Evolutionary conservation across 2,888 invertebrate genomes (phyloP).

Genomic region (Zootermopsis nevadensis): DNA sequence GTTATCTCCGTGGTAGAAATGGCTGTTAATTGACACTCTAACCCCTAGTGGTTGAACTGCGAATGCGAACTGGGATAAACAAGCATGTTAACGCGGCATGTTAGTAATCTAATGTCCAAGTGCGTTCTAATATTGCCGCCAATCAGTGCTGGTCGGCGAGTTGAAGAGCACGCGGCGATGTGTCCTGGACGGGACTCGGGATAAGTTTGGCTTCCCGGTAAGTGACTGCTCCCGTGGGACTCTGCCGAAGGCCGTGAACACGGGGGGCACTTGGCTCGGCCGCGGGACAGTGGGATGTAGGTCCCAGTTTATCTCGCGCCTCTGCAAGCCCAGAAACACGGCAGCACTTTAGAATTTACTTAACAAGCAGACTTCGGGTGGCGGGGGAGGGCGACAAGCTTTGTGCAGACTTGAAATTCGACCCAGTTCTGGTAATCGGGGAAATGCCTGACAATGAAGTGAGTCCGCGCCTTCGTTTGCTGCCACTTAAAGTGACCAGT

Average conservation of each 20-base stretch:
- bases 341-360: neutral
- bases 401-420: no score
- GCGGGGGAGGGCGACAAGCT: no score
- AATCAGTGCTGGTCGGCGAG: slow-evolving; percentile 63
- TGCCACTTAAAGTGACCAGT: no score
- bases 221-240: slow-evolving; percentile 58
- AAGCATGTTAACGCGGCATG: no score
- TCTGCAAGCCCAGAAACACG: slow-evolving; percentile 69
- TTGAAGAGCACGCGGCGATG: slow-evolving; percentile 69
- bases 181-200: slow-evolving; percentile 67
- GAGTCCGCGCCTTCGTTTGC: no score
- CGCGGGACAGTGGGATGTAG: slow-evolving; percentile 89
- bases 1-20: no score
- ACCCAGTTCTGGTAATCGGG: no score
- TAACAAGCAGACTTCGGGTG: no score
- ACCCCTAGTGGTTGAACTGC: no score
- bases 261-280: slow-evolving; percentile 85
- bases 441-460: no score
- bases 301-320: slow-evolving; percentile 85
- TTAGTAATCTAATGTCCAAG: neutral
- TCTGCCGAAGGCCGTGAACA: slow-evolving; percentile 85
- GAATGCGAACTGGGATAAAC: no score
- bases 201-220: slow-evolving; percentile 61
- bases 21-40: no score
- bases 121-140: neutral